Evolutionary conservation across 1,140 invertebrate species (phyloP).

Genomic region (Bombus vancouverensis): DNA sequence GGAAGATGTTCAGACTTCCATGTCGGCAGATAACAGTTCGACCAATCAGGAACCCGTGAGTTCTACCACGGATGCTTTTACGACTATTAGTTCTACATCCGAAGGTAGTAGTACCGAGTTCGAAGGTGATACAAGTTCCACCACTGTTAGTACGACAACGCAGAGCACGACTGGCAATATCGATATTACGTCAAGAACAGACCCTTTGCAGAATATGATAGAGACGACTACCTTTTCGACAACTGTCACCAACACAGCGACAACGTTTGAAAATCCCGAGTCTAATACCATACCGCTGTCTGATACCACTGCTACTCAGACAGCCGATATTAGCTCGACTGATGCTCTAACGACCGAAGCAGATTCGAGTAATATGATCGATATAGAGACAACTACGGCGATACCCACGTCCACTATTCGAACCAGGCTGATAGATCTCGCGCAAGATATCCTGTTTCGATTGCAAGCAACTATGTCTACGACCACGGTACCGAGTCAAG

Average conservation of each 20-base stretch:
- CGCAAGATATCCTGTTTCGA: constrained; percentile 54
- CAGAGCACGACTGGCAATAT: background rate
- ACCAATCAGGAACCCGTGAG: background rate
- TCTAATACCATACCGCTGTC: constrained; percentile 49
- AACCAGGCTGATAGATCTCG: constrained; percentile 53
- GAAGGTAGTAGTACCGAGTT: constrained; percentile 15
- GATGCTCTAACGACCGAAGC: constrained; percentile 36
- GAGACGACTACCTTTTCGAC: background rate
- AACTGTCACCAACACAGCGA: background rate
- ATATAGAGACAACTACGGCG: constrained; percentile 25
- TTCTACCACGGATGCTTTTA: background rate
- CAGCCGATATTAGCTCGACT: background rate
- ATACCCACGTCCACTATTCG: constrained; percentile 42
- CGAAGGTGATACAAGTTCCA: background rate
- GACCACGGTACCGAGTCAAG: background rate
- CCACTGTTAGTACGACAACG: background rate
- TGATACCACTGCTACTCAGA: constrained; percentile 19
- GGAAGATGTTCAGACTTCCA: background rate
- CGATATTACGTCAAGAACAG: background rate
- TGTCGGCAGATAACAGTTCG: background rate
- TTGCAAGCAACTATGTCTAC: constrained; percentile 28
- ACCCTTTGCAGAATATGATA: background rate
- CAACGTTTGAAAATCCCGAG: constrained; percentile 35
- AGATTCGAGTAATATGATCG: constrained; percentile 26
- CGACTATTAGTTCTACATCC: background rate